A percentile compares a stretch with the other conserved stretches of the same genome.
These are phyloP conservation scores for Drosophila anomalipes DNA, from an alignment of 2,888 invertebrate species.

Conservation along the genomic window DNA sequence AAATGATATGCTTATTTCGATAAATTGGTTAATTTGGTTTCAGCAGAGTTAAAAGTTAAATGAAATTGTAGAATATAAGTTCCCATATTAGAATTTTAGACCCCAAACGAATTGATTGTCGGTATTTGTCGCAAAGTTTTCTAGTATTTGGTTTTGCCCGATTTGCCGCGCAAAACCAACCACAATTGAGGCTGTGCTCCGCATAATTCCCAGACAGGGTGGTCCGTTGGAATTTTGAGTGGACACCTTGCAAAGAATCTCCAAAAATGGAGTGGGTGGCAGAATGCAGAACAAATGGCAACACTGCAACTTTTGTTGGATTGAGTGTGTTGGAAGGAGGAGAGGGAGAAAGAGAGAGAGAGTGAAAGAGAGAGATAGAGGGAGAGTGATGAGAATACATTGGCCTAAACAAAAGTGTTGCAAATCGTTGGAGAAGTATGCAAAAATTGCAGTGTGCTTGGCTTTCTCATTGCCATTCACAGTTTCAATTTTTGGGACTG, in stretches of 20 bases:
- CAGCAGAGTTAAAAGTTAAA: background rate
- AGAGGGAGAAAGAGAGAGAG: background rate
- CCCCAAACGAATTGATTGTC: conserved; percentile 25
- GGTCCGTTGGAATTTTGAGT: conserved; percentile 50
- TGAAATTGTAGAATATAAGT: background rate
- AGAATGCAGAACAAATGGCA: conserved; percentile 22
- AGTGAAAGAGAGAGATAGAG: background rate
- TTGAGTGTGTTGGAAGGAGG: background rate
- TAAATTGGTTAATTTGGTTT: background rate
- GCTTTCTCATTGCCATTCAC: conserved; percentile 50
- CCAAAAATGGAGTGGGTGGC: background rate
- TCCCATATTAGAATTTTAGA: background rate
- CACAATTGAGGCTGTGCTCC: conserved; percentile 65
- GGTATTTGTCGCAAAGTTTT: conserved; percentile 22
- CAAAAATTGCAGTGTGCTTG: conserved; percentile 62
- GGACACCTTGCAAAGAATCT: conserved; percentile 49
- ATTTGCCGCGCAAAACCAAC: conserved; percentile 65
- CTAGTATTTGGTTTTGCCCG: conserved; percentile 35
- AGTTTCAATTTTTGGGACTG: conserved; percentile 76
- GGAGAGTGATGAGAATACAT: conserved; percentile 42
- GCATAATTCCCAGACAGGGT: conserved; percentile 79
- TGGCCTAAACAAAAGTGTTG: conserved; percentile 67
- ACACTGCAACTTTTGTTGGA: conserved; percentile 16
- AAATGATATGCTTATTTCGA: conserved; percentile 14
- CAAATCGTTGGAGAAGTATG: conserved; percentile 61